Evolutionary conservation across 2,113 vertebrate genomes (phyloP).

Genomic region (Anoplopoma fimbria): DNA sequence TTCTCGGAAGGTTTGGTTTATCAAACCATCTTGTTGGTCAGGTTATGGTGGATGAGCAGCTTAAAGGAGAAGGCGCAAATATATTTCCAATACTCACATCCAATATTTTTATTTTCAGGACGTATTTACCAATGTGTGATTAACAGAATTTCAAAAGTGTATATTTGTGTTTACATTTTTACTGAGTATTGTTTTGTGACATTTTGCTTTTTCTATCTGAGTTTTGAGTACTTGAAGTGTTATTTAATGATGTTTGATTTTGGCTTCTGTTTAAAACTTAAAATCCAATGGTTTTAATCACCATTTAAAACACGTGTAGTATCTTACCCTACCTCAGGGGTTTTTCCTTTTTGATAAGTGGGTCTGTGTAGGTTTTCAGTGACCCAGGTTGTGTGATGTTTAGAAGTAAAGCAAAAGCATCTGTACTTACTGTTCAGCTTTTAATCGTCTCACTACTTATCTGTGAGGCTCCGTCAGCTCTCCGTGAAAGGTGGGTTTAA

Average conservation of each 20-base stretch:
- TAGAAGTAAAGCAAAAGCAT: slow-evolving; percentile 43
- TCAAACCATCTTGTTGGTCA: not conserved
- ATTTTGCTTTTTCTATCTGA: not conserved
- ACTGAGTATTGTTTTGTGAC: not conserved
- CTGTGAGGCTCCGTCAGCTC: slow-evolving; percentile 10
- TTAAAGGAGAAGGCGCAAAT: no score
- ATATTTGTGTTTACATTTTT: not conserved
- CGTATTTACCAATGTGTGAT: not conserved
- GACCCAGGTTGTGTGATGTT: slow-evolving; percentile 51
- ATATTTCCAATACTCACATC: not conserved
- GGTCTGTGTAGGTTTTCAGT: slow-evolving; percentile 42
- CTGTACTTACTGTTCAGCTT: slow-evolving; percentile 22
- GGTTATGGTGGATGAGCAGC: not conserved
- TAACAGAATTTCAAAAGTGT: not conserved
- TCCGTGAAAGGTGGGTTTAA: not conserved
- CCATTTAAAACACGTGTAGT: not conserved
- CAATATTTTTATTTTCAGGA: not conserved
- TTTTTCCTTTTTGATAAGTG: slow-evolving; percentile 30
- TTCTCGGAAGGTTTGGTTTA: not conserved
- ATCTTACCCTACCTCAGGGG: not conserved
- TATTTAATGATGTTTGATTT: not conserved
- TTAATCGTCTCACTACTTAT: not conserved
- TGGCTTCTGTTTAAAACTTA: not conserved
- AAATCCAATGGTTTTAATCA: not conserved
- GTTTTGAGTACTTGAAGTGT: not conserved